phyloP scores from a whole-genome alignment of 2,888 invertebrate species.

The Caenorhabditis sp. region DNA sequence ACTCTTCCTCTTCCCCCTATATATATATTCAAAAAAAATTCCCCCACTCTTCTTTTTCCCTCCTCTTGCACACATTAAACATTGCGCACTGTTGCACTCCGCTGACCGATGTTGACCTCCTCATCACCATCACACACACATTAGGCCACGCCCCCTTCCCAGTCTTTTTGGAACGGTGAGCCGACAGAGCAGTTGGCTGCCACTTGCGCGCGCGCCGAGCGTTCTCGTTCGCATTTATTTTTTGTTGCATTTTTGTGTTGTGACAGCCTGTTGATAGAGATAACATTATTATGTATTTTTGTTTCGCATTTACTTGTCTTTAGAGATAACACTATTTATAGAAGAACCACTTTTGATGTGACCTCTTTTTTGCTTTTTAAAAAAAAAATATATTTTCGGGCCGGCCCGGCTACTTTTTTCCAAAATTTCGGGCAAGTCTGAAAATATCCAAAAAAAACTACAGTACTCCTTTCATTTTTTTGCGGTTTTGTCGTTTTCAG shows the following conservation, averaged over 20 bases:
- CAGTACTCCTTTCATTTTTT: too few species aligned
- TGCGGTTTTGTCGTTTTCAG: too few species aligned
- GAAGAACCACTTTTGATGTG: too few species aligned
- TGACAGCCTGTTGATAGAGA: background rate
- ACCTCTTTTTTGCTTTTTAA: too few species aligned
- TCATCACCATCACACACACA: background rate
- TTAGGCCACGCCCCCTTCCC: background rate
- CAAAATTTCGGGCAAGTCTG: too few species aligned
- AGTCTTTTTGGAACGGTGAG: background rate
- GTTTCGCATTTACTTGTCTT: background rate
- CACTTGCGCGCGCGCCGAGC: background rate
- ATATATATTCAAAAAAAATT: background rate
- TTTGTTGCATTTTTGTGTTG: background rate
- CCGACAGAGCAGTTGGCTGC: background rate
- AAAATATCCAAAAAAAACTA: too few species aligned
- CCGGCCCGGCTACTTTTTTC: too few species aligned
- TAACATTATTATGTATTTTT: background rate
- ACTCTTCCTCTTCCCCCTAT: background rate
- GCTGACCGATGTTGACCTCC: background rate
- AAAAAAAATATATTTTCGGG: too few species aligned
- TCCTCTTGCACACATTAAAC: background rate
- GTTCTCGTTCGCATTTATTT: too few species aligned
- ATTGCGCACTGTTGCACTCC: slow-evolving; percentile 1
- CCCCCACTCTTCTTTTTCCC: background rate
- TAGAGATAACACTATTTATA: too few species aligned